Base-by-base conservation (phyloP, 2,888 invertebrate genomes). In the Parnassius glacialis region DNA sequence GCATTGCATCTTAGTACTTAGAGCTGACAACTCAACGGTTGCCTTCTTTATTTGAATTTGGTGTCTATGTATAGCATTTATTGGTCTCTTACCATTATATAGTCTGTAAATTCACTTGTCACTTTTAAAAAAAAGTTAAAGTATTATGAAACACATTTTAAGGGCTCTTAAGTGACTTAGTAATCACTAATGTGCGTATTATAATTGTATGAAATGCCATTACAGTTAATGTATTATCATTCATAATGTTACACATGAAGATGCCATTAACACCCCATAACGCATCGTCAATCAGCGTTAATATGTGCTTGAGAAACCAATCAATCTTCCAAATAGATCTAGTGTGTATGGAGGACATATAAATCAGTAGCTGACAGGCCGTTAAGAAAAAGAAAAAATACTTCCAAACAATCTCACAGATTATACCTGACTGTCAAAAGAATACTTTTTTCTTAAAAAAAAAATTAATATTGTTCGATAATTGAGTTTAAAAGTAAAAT, bases 241-340 rank as follows among this genome's bases (percentile, higher is more conserved):
- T 45, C 7, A 11, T 12, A 34, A 45, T 12, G 45, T 45, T 45
- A 12, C 45, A 45, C 5, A 45, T 45, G n/a, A 45, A 45, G 45
- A 45, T n/a, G 12, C n/a, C n/a, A 45, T 45, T n/a, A 45, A 45
- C 45, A 45, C n/a, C n/a, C 45, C 45, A 45, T 45, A 11, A 45
- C 1, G 12, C 45, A 7, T 45, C 45, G 11, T 1, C n/a, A 0
- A 45, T 45, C 45, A 5, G n/a, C 45, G n/a, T 45, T 45, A 45
- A 2, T 12, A 45, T n/a, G 45, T 45, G 5, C 45, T 45, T 9
- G n/a, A 9, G 11, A 45, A 12, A 45, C 45, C 45, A n/a, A 52
- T 58, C 25, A 25, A 58, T 58, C 58, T 58, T 58, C 12, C 45
- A n/a, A 45, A 58, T n/a, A 52, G 51, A 41, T 10, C 11, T 51